phyloP scores from a whole-genome alignment of 2,797 vertebrate species.

The Peromyscus eremicus region DNA sequence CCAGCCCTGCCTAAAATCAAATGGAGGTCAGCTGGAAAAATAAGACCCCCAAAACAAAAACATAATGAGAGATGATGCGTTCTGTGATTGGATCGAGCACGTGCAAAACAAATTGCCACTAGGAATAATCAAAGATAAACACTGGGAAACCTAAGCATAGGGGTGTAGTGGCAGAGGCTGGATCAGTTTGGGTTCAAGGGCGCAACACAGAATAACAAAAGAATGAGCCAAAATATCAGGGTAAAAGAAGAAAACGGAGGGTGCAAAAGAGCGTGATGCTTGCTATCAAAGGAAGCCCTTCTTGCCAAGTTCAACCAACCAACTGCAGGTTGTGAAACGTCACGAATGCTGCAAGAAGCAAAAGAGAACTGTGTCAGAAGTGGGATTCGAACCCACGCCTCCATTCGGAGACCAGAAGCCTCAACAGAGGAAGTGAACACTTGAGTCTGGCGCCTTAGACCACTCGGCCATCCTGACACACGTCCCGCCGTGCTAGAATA shows the following conservation, averaged over 20 bases:
- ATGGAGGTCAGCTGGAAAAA: not conserved
- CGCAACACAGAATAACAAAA: not conserved
- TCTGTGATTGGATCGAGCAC: not conserved
- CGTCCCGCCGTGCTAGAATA: fast-evolving
- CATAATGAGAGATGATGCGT: not conserved
- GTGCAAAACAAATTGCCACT: not conserved
- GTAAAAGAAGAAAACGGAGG: not conserved
- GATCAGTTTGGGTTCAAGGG: not conserved
- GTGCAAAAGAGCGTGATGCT: not conserved
- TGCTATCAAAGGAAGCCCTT: not conserved
- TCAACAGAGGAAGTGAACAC: fast-evolving
- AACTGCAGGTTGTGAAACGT: not conserved
- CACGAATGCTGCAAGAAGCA: not conserved
- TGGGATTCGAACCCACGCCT: slow-evolving; percentile 83
- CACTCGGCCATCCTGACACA: slow-evolving; percentile 81
- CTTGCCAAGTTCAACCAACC: not conserved
- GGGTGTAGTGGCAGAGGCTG: not conserved
- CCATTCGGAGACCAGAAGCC: slow-evolving; percentile 81
- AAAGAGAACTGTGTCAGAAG: slow-evolving; percentile 64
- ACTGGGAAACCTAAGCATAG: not conserved
- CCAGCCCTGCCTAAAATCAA: not conserved
- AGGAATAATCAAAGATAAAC: not conserved
- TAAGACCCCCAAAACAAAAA: not conserved
- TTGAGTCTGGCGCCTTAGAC: slow-evolving; percentile 84
- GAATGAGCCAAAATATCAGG: not conserved